A percentile compares a stretch with the other conserved stretches of the same genome.
These are phyloP conservation scores for Calameuta filiformis DNA, from an alignment of 2,888 invertebrate genomes.

Conservation along the genomic window DNA sequence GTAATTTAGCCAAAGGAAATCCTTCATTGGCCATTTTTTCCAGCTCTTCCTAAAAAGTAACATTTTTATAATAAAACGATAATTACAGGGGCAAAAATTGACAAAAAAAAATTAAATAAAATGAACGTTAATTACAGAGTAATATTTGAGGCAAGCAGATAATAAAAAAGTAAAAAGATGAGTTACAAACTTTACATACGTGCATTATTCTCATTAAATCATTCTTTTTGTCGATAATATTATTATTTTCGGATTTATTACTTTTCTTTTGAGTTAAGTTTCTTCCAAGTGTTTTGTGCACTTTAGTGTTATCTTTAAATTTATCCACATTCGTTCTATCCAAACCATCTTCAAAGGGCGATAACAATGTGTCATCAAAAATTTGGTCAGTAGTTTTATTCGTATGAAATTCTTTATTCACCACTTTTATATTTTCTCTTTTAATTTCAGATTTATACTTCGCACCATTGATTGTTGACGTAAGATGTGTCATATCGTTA, in stretches of 20 bases:
- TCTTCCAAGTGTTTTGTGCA: background rate
- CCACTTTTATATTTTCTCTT: background rate
- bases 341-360: background rate
- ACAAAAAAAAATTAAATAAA: background rate
- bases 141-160: background rate
- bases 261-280: background rate
- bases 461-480: background rate
- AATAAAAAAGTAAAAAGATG: background rate
- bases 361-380: background rate
- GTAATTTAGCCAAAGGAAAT: slow-evolving; percentile 54
- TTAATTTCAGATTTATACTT: background rate
- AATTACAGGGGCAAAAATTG: background rate
- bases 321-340: background rate
- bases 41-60: slow-evolving; percentile 42
- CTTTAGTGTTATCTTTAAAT: background rate
- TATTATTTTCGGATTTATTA: background rate
- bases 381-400: background rate
- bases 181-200: slow-evolving; percentile 2
- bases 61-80: background rate
- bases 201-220: slow-evolving; percentile 6
- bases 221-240: background rate
- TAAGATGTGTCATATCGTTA: background rate
- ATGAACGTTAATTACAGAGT: background rate
- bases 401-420: background rate
- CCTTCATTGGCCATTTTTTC: slow-evolving; percentile 51